These are phyloP conservation scores for Gastracanthus pulcherrimus DNA, from an alignment of 2,888 invertebrate species.

Conservation along the genomic window DNA sequence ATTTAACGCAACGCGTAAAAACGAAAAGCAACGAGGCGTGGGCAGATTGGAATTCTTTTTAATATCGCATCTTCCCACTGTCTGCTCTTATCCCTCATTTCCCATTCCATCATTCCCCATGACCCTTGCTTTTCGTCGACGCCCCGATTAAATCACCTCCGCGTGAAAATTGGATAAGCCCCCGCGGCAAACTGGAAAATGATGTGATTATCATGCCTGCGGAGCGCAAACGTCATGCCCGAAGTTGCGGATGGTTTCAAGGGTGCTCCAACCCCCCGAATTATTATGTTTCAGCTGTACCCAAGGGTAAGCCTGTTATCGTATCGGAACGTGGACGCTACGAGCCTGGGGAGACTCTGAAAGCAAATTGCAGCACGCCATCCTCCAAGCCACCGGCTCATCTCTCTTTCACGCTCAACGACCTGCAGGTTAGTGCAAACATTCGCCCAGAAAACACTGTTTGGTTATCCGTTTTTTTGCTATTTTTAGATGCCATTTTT, in stretches of 20 bases:
- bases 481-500: no score
- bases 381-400: slow-evolving; percentile 87
- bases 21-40: neutral
- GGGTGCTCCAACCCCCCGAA: slow-evolving; percentile 41
- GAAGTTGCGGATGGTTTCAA: slow-evolving; percentile 45
- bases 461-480: no score
- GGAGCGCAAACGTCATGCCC: slow-evolving; percentile 42
- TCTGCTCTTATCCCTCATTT: slow-evolving; percentile 3
- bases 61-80: neutral
- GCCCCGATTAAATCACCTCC: slow-evolving; percentile 50
- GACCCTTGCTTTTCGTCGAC: slow-evolving; percentile 16
- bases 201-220: slow-evolving; percentile 58
- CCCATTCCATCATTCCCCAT: slow-evolving; percentile 10
- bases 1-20: no score
- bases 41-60: neutral
- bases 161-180: slow-evolving; percentile 62
- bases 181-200: slow-evolving; percentile 58
- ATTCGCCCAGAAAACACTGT: neutral
- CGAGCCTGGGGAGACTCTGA: slow-evolving; percentile 86
- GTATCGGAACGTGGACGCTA: slow-evolving; percentile 87
- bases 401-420: slow-evolving; percentile 88
- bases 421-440: slow-evolving; percentile 68
- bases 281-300: slow-evolving; percentile 83
- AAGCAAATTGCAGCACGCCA: slow-evolving; percentile 89
- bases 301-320: slow-evolving; percentile 84